phyloP scores from a whole-genome alignment of 2,888 invertebrate genomes.

The Sylvicola cinctus region DNA sequence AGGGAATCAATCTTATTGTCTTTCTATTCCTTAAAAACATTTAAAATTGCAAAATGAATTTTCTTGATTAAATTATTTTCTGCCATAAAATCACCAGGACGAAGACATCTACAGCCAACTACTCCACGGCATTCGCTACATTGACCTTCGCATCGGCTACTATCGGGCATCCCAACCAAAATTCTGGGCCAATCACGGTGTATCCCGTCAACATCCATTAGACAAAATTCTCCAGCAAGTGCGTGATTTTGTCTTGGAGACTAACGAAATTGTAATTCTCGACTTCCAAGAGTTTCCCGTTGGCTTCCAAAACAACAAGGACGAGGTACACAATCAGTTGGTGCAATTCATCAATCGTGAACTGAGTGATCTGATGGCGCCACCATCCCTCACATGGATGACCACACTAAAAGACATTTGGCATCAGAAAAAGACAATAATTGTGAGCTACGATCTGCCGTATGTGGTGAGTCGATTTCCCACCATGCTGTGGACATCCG shows the following conservation, averaged over 20 bases:
- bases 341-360: constrained; percentile 30
- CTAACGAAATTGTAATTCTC: constrained; percentile 35
- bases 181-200: constrained; percentile 36
- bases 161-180: constrained; percentile 20
- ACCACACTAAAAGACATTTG: constrained; percentile 28
- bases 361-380: constrained; percentile 29
- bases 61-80: constrained; percentile 5
- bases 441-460: constrained; percentile 30
- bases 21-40: no score
- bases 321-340: constrained; percentile 29
- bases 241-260: constrained; percentile 30
- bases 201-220: constrained; percentile 28
- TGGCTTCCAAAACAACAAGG: constrained; percentile 17
- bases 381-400: constrained; percentile 29
- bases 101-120: constrained; percentile 34
- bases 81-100: constrained; percentile 22
- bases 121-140: constrained; percentile 35
- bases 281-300: constrained; percentile 38
- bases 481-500: constrained; percentile 30
- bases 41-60: constrained; percentile 6
- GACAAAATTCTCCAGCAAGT: constrained; percentile 29
- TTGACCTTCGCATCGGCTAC: constrained; percentile 36
- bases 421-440: constrained; percentile 27
- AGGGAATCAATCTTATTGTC: no score
- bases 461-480: constrained; percentile 20